These are phyloP conservation scores for Elgaria multicarinata DNA, from an alignment of 2,113 vertebrate species.

Conservation along the genomic window DNA sequence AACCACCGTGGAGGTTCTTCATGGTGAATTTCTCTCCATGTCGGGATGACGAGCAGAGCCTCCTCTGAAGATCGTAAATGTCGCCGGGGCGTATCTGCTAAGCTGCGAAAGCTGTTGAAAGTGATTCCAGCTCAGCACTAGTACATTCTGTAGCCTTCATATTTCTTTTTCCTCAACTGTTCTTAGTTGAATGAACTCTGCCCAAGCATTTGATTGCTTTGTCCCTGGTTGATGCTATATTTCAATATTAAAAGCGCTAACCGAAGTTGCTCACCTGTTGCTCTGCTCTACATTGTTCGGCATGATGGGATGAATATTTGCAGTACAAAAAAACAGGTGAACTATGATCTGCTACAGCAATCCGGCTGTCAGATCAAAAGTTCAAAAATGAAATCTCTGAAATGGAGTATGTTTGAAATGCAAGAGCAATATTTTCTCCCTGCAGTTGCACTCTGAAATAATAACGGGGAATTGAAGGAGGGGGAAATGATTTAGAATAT, in stretches of 20 bases:
- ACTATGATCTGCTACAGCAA: constrained; percentile 18
- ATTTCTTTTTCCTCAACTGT: not conserved
- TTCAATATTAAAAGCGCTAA: constrained; percentile 6
- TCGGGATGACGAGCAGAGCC: too few species aligned
- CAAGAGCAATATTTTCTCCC: too few species aligned
- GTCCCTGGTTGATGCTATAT: not conserved
- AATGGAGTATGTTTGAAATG: not conserved
- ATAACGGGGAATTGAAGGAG: not conserved
- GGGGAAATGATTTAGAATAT: not conserved
- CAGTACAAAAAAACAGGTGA: not conserved
- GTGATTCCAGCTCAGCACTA: not conserved
- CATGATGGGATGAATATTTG: not conserved
- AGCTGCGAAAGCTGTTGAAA: not conserved
- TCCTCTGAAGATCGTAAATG: too few species aligned
- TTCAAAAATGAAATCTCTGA: not conserved
- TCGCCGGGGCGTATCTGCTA: too few species aligned
- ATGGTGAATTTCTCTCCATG: too few species aligned
- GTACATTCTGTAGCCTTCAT: not conserved
- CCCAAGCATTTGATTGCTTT: not conserved
- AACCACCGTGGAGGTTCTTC: too few species aligned
- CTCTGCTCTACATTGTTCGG: not conserved
- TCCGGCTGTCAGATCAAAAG: not conserved
- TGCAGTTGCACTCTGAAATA: not conserved
- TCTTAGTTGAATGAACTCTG: not conserved
- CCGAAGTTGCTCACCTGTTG: not conserved